phyloP scores from a whole-genome alignment of 2,113 vertebrate genomes.

The Perca schrenkii region DNA sequence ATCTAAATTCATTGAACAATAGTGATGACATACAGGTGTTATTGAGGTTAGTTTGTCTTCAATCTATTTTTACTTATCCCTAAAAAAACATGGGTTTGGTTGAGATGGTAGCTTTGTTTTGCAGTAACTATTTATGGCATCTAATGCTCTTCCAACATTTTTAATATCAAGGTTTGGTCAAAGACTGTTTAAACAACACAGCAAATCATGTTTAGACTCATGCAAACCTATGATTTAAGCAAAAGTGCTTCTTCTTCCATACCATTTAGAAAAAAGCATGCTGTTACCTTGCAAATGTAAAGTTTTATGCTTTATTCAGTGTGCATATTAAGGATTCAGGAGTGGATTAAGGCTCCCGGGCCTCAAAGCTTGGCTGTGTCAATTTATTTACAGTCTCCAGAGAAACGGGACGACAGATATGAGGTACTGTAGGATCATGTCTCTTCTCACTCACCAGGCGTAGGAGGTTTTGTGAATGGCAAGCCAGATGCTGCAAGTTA shows the following conservation, averaged over 20 bases:
- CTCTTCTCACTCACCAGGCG: slow-evolving; percentile 75
- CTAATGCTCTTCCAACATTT: slow-evolving; percentile 49
- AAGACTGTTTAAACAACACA: slow-evolving; percentile 31
- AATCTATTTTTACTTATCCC: slow-evolving; percentile 43
- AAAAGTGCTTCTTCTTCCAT: slow-evolving; percentile 1
- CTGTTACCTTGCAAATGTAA: slow-evolving; percentile 31
- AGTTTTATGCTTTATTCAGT: slow-evolving; percentile 63
- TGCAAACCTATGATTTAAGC: slow-evolving; percentile 50
- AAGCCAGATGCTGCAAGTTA: slow-evolving; percentile 64
- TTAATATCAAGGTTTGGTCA: slow-evolving; percentile 61
- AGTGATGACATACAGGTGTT: slow-evolving; percentile 62
- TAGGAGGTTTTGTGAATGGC: slow-evolving; percentile 67
- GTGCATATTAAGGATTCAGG: slow-evolving; percentile 74
- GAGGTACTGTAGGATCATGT: slow-evolving; percentile 65
- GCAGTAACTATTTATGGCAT: slow-evolving; percentile 62
- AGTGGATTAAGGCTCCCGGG: slow-evolving; percentile 67
- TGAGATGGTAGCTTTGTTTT: slow-evolving; percentile 57
- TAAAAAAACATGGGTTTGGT: slow-evolving; percentile 43
- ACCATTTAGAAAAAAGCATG: slow-evolving; percentile 27
- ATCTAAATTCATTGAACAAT: slow-evolving; percentile 55
- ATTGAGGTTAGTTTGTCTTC: slow-evolving; percentile 61
- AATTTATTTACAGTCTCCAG: slow-evolving; percentile 76
- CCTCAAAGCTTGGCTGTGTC: slow-evolving; percentile 60
- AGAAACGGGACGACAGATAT: slow-evolving; percentile 65
- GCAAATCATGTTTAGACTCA: slow-evolving; percentile 36